These are phyloP conservation scores for Melanotaenia duboulayi DNA, from an alignment of 2,113 vertebrate genomes.

Conservation along the genomic window DNA sequence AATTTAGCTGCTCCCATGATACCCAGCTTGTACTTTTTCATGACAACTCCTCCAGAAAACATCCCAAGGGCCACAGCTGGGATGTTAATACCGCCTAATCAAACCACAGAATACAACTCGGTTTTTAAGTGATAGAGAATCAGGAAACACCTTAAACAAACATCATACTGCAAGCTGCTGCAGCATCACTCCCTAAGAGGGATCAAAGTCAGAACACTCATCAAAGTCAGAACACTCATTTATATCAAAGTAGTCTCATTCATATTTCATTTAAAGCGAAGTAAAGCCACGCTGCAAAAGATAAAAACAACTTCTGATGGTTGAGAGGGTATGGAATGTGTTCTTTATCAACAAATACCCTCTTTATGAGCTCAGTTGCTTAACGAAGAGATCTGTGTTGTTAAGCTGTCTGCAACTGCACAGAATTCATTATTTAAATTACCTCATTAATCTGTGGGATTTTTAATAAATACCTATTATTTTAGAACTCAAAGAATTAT, in stretches of 20 bases:
- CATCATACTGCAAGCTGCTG: conserved; percentile 9
- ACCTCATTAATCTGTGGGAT: background rate
- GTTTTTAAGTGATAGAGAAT: conserved; percentile 18
- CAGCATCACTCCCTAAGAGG: conserved; percentile 2
- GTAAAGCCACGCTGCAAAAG: conserved; percentile 24
- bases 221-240: conserved; percentile 50
- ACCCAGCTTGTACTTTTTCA: conserved; percentile 89
- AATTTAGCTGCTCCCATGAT: conserved; percentile 89
- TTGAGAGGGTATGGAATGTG: conserved; percentile 25
- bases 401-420: background rate
- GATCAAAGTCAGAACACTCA: conserved; percentile 52
- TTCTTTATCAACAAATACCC: conserved; percentile 14
- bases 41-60: conserved; percentile 91
- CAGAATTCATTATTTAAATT: conserved; percentile 2
- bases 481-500: conserved; percentile 1
- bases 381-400: conserved; percentile 1
- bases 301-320: conserved; percentile 42
- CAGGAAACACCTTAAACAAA: conserved; percentile 4
- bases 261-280: conserved; percentile 55
- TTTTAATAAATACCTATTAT: background rate
- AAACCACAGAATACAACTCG: conserved; percentile 38
- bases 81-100: conserved; percentile 90
- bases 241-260: conserved; percentile 47
- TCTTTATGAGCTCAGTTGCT: background rate
- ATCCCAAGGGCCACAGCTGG: conserved; percentile 94